These are phyloP conservation scores for Apodemus speciosus DNA, from an alignment of 2,113 vertebrate genomes.

Conservation along the genomic window DNA sequence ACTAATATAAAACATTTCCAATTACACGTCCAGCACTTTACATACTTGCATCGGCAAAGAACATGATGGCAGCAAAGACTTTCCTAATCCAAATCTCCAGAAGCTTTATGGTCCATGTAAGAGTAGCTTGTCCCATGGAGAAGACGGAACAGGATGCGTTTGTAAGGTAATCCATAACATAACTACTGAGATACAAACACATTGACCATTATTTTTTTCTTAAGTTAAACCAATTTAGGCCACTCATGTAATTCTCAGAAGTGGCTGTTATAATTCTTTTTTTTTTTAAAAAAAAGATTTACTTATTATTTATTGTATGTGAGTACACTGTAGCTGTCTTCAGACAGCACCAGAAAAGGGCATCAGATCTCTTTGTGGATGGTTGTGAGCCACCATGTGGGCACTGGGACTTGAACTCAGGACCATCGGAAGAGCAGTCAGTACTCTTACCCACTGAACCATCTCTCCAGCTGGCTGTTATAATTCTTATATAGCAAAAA, in stretches of 20 bases:
- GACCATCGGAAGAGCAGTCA: too few relatives aligned
- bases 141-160: neutral
- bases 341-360: too few relatives aligned
- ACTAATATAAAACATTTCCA: conserved; percentile 34
- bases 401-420: too few relatives aligned
- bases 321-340: too few relatives aligned
- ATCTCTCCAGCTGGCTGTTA: too few relatives aligned
- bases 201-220: neutral
- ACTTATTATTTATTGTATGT: too few relatives aligned
- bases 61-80: conserved; percentile 13
- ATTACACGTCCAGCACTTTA: neutral
- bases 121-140: neutral
- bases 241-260: neutral
- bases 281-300: too few relatives aligned
- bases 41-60: neutral
- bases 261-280: neutral
- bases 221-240: neutral
- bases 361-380: too few relatives aligned
- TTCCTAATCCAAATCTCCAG: neutral
- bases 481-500: conserved; percentile 6
- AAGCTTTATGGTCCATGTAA: conserved; percentile 8
- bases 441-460: too few relatives aligned
- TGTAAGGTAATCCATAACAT: neutral
- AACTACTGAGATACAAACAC: conserved; percentile 1
- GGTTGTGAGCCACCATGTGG: too few relatives aligned